Base-by-base conservation (phyloP, 2,888 invertebrate species). In the Sisyra terminalis region DNA sequence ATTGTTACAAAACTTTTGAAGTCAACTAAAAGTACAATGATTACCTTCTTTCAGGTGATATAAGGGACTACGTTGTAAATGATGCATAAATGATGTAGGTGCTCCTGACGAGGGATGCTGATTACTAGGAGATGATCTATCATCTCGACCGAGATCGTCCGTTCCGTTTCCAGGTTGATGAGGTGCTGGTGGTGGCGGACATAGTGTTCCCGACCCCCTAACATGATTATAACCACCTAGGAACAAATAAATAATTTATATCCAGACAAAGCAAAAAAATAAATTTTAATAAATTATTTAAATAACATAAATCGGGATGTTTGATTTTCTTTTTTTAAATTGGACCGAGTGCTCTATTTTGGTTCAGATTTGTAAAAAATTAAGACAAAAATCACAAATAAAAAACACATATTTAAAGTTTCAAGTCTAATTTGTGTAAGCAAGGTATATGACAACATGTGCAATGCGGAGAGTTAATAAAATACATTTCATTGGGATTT, bases 31-130 rank as follows among this genome's bases (percentile, higher is more conserved):
- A 4, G 5, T 32, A 9, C 3, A 32, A 32, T 6, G 3, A 6
- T 3, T n/a, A 59, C 59, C 56, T 52, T 61, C 60, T 57, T 62
- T 62, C 16, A 61, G 51, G 47, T 59, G 32, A 58, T 46, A 55
- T 57, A 44, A 53, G 42, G 60, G 57, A 53, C 57, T 59, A 48
- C 59, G 55, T 47, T 62, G 46, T 35, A 45, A 58, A 29, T 58
- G 52, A 47, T 56, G 59, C 16, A 17, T 29, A 32, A 50, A 24
- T 46, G 50, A n/a, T 47, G 54, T 42, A 43, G 56, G 49, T 40
- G 46, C 13, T 40, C 30, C 11, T 29, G 40, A 3, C 39, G 45
- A 17, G 16, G 31, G 57, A 52, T 47, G 51, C 50, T 35, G 35
- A 9, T 31, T 17, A 9, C 29, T 63, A 50, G 65, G 60, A 24